Percentiles rank a stretch among this genome's conserved stretches.
Conservation (phyloP, 2,888 invertebrate genomes). For the Melanchra persicariae region DNA sequence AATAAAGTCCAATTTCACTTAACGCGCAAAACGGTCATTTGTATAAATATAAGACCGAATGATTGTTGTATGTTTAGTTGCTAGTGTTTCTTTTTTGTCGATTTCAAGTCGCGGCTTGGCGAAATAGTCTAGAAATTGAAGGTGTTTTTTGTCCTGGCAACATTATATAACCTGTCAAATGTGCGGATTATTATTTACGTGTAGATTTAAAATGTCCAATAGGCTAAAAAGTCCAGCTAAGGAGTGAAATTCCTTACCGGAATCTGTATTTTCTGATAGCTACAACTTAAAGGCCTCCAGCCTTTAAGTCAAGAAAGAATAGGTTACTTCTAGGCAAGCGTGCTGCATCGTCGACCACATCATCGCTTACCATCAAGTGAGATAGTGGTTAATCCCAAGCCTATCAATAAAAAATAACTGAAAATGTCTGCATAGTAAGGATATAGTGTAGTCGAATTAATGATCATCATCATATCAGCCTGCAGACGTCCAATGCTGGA, state of each 20-base stretch:
- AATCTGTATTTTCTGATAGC: not conserved
- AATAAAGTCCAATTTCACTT: conserved; percentile 20
- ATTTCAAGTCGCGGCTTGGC: conserved; percentile 10
- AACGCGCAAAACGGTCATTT: conserved; percentile 42
- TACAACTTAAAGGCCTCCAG: too few species aligned
- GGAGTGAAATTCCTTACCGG: not conserved
- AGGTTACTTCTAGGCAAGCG: not conserved
- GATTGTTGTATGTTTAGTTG: conserved; percentile 42
- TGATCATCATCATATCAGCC: too few species aligned
- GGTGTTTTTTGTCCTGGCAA: conserved; percentile 5
- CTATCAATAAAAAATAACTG: not conserved
- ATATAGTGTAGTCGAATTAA: not conserved
- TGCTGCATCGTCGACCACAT: not conserved
- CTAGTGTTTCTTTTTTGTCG: conserved; percentile 11
- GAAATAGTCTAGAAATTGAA: not conserved
- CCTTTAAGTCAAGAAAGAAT: not conserved
- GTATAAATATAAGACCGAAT: conserved; percentile 40
- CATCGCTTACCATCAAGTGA: not conserved
- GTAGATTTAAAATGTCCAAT: not conserved
- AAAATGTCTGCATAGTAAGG: not conserved
- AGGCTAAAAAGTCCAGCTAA: conserved; percentile 4
- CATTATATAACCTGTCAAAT: conserved; percentile 10
- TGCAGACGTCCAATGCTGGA: too few species aligned
- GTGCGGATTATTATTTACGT: not conserved
- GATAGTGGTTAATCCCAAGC: not conserved